phyloP scores from a whole-genome alignment of 2,113 vertebrate species.

The Ochotona curzoniae region DNA sequence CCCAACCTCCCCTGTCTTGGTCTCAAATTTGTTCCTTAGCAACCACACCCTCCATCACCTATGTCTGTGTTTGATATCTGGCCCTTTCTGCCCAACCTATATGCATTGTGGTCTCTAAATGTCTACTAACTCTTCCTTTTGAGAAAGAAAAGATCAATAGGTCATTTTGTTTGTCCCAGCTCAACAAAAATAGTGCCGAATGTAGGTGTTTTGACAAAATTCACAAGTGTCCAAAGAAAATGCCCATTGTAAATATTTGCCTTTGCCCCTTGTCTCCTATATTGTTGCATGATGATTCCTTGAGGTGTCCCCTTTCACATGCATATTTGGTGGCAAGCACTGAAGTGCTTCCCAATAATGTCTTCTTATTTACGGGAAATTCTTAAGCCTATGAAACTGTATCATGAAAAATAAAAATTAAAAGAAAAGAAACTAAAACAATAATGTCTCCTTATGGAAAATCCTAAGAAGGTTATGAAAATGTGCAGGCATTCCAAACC shows the following conservation, averaged over 20 bases:
- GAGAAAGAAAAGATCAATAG: conserved; percentile 3
- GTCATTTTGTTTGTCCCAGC: background rate
- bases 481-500: background rate
- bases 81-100: background rate
- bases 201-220: background rate
- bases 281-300: background rate
- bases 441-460: background rate
- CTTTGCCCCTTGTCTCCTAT: background rate
- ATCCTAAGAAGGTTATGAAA: background rate
- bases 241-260: background rate
- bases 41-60: background rate
- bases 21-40: background rate
- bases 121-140: conserved; percentile 12
- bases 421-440: background rate
- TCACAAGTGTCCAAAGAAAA: background rate
- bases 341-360: background rate
- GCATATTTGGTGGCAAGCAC: background rate
- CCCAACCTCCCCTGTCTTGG: background rate
- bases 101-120: background rate
- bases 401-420: too few species aligned
- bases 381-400: background rate
- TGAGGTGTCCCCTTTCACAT: background rate
- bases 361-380: background rate
- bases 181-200: background rate
- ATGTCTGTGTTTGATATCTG: background rate